Percentiles rank a stretch among this genome's conserved stretches.
phyloP scores from a whole-genome alignment of 2,113 vertebrate species.

The Oreochromis aureus region DNA sequence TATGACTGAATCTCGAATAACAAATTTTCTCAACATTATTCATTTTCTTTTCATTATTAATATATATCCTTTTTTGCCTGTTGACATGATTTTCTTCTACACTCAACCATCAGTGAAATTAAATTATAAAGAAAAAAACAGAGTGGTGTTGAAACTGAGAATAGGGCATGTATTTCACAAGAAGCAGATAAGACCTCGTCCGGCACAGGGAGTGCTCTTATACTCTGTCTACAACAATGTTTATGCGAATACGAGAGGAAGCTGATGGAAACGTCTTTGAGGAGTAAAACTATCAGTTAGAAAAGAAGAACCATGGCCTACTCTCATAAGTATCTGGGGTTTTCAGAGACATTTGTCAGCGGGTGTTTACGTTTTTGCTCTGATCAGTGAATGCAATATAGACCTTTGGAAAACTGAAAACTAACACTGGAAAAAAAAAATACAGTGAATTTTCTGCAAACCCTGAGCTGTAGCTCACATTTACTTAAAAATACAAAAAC shows the following conservation, averaged over 20 bases:
- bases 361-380: neutral
- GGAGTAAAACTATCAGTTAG: neutral
- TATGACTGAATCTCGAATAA: neutral
- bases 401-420: neutral
- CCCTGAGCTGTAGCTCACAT: neutral
- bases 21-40: neutral
- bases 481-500: neutral
- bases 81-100: neutral
- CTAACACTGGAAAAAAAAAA: neutral
- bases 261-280: neutral
- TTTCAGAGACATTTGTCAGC: neutral
- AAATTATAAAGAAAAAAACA: neutral
- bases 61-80: neutral
- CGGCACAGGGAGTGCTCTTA: neutral
- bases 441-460: neutral
- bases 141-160: neutral
- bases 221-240: neutral
- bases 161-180: neutral
- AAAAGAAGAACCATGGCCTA: neutral
- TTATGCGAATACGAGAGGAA: neutral
- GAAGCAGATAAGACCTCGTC: neutral
- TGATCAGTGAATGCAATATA: rapidly evolving
- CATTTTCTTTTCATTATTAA: neutral
- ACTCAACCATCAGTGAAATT: neutral
- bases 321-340: neutral